These are phyloP conservation scores for Bugulina stolonifera DNA, from an alignment of 2,888 invertebrate genomes.

Conservation along the genomic window DNA sequence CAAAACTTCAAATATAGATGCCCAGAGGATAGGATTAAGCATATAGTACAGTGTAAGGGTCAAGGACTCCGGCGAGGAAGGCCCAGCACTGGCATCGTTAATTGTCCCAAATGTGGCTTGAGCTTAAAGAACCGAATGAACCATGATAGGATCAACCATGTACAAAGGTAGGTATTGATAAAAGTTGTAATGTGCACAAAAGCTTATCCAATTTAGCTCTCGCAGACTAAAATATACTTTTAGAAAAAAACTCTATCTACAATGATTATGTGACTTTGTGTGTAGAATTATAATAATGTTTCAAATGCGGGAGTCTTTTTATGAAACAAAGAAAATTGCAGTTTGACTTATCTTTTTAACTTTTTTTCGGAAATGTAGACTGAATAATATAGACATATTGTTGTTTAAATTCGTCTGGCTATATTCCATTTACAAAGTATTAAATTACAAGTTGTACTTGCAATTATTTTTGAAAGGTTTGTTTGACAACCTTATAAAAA, in stretches of 20 bases:
- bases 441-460: background rate
- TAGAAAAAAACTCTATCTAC: too few relatives aligned
- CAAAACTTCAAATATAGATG: background rate
- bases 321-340: too few relatives aligned
- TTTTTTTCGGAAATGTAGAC: too few relatives aligned
- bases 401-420: background rate
- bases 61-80: conserved; percentile 3
- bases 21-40: conserved; percentile 12
- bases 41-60: conserved; percentile 22
- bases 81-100: conserved; percentile 17
- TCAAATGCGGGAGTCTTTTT: too few relatives aligned
- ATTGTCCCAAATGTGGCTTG: conserved; percentile 19
- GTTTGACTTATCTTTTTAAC: too few relatives aligned
- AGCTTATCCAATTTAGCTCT: too few relatives aligned
- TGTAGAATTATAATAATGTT: too few relatives aligned
- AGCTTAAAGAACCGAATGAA: conserved; percentile 15
- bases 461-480: background rate
- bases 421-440: background rate
- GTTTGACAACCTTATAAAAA: background rate
- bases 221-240: too few relatives aligned
- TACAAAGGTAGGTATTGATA: conserved; percentile 12
- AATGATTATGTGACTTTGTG: too few relatives aligned
- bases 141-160: conserved; percentile 23
- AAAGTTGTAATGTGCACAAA: too few relatives aligned
- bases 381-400: too few relatives aligned